Conservation (phyloP, 2,888 invertebrate species). For the Metopia argyrocephala region DNA sequence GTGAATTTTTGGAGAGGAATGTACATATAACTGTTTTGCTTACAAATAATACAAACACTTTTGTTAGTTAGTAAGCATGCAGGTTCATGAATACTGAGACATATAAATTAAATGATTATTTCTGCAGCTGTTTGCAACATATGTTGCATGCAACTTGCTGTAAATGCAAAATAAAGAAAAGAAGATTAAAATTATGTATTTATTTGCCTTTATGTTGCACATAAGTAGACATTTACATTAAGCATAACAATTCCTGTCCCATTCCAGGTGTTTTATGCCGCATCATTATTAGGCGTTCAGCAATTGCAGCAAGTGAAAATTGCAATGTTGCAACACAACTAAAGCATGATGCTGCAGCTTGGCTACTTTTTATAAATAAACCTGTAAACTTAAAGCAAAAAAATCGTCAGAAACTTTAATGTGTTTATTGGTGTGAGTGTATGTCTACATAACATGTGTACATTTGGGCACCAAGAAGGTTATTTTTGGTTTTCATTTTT, state of each 20-base stretch:
- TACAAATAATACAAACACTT: constrained; percentile 34
- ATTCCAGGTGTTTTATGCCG: constrained; percentile 75
- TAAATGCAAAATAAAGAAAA: neutral
- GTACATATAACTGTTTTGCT: constrained; percentile 51
- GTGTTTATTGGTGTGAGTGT: too few relatives aligned
- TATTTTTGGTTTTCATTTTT: too few relatives aligned
- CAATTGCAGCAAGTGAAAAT: constrained; percentile 52
- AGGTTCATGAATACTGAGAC: constrained; percentile 46
- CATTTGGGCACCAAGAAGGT: too few relatives aligned
- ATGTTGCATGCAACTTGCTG: constrained; percentile 60
- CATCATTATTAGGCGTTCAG: constrained; percentile 73
- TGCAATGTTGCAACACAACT: constrained; percentile 52
- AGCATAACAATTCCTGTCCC: constrained; percentile 67
- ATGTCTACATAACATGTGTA: too few relatives aligned
- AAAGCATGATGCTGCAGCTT: constrained; percentile 25
- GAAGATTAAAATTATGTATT: neutral
- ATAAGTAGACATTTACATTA: neutral
- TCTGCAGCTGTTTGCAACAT: constrained; percentile 60
- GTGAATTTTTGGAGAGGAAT: neutral
- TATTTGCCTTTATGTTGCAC: constrained; percentile 52
- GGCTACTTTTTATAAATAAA: too few relatives aligned
- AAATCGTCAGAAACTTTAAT: too few relatives aligned
- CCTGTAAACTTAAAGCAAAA: too few relatives aligned
- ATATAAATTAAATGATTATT: constrained; percentile 34
- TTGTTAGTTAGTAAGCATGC: constrained; percentile 21